These are phyloP conservation scores for Drosophila eohydei DNA, from an alignment of 2,888 invertebrate genomes.

Conservation along the genomic window DNA sequence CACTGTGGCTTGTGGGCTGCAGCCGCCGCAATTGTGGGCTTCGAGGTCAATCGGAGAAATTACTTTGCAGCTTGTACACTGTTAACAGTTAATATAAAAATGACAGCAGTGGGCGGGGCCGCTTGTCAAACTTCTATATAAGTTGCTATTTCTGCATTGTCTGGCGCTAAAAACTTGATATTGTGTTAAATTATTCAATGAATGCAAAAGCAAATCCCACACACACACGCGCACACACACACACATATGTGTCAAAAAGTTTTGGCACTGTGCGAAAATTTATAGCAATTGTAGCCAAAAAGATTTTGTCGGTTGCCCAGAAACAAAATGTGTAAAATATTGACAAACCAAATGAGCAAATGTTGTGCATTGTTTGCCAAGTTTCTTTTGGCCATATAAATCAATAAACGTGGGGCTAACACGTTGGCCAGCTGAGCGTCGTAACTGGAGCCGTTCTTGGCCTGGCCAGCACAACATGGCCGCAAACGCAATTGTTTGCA, in stretches of 20 bases:
- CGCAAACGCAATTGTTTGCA: constrained; percentile 75
- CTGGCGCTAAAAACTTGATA: constrained; percentile 45
- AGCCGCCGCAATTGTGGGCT: constrained; percentile 61
- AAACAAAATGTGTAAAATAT: constrained; percentile 61
- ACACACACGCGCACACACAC: constrained; percentile 6
- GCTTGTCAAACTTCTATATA: constrained; percentile 31
- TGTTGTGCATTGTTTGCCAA: constrained; percentile 61
- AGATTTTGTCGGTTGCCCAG: constrained; percentile 28
- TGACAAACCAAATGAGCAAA: constrained; percentile 72
- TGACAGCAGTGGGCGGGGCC: constrained; percentile 1
- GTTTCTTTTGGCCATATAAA: constrained; percentile 56
- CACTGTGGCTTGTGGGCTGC: constrained; percentile 52
- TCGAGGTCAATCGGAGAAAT: constrained; percentile 69
- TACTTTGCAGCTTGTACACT: constrained; percentile 37
- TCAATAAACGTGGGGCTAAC: constrained; percentile 74
- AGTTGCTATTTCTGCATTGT: not conserved
- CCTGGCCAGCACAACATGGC: constrained; percentile 43
- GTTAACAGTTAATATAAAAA: constrained; percentile 5
- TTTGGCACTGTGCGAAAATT: constrained; percentile 64
- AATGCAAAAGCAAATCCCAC: constrained; percentile 31
- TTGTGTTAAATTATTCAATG: constrained; percentile 62
- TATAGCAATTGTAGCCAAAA: constrained; percentile 53
- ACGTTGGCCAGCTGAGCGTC: constrained; percentile 39
- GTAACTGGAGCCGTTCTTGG: constrained; percentile 5
- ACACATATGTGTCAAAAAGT: constrained; percentile 59